Evolutionary conservation across 2,113 vertebrate genomes (phyloP).

Genomic region (Dendrocopos noguchii): DNA sequence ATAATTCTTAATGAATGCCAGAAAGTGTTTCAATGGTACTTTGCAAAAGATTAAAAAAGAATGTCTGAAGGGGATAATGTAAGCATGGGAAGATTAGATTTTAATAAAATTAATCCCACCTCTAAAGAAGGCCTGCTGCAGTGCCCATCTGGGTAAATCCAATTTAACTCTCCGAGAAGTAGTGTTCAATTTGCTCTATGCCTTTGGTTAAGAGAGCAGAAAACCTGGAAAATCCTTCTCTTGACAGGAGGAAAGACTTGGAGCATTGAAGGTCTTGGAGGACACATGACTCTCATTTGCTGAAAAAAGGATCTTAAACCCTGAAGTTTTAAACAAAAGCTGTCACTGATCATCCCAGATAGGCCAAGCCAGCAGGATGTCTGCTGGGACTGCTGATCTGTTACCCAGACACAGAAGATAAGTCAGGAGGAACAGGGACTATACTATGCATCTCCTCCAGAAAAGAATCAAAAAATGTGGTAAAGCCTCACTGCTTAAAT

Average conservation of each 20-base stretch:
- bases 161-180: conserved; percentile 39
- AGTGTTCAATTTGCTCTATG: neutral
- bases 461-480: neutral
- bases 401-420: neutral
- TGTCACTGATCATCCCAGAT: neutral
- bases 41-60: conserved; percentile 60
- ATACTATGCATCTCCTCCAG: neutral
- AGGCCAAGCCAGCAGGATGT: neutral
- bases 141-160: conserved; percentile 48
- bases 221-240: neutral
- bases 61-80: conserved; percentile 46
- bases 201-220: neutral
- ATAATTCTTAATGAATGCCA: conserved; percentile 24
- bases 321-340: neutral
- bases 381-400: neutral
- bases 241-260: neutral
- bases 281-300: neutral
- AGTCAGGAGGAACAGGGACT: neutral
- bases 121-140: conserved; percentile 15
- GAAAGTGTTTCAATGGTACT: conserved; percentile 48
- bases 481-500: neutral
- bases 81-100: conserved; percentile 44
- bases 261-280: neutral
- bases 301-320: neutral
- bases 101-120: conserved; percentile 60